Evolutionary conservation across 2,113 vertebrate genomes (phyloP), one percentile per base, ranked within the genome.

Genomic region (Sinocyclocheilus anshuiensis): DNA sequence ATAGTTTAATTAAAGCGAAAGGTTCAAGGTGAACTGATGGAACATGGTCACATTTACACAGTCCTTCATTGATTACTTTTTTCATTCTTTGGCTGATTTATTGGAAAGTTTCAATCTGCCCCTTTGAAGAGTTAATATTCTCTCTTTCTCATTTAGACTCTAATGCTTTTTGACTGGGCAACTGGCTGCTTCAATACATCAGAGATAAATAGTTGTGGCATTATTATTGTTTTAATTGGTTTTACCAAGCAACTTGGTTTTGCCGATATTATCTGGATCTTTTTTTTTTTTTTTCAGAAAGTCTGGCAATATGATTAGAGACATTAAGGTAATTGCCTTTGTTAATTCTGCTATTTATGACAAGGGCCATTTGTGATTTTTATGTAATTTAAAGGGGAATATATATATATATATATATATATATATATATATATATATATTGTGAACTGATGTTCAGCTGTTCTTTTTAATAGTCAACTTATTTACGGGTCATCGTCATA

Each of bases 211-310:
- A 90, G 87, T 93, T 91, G 90, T 89, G 83, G 79, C 87, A 86
- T 88, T 90, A 87, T 88, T 89, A 89, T 89, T 91, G 90, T 90
- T 92, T 92, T 94, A 93, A 92, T 92, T 90, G 88, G 86, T 87
- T 93, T 90, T 93, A 86, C 85, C 39, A 80, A 77, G 63, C 90
- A 91, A 92, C 91, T 92, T 80, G 69, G 36, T 91, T 92, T 81
- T 88, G 77, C 85, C 81, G n/a, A 81, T 89, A 86, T 89, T 86
- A 89, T 90, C 88, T 85, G 82, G 18, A 71, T 86, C 77, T 59
- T 88, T 85, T 53, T 57, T 83, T 39, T 39, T 39, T 45, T 45
- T 45, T 48, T 76, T 81, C 81, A 80, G 77, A 88, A 84, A 72
- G 89, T 45, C 77, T 86, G 22, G 77, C 90, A 89, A 89, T 91